Conservation (phyloP, 37 sponge, comb jelly and placozoan genomes). For the Cliona cf. orientalis region DNA sequence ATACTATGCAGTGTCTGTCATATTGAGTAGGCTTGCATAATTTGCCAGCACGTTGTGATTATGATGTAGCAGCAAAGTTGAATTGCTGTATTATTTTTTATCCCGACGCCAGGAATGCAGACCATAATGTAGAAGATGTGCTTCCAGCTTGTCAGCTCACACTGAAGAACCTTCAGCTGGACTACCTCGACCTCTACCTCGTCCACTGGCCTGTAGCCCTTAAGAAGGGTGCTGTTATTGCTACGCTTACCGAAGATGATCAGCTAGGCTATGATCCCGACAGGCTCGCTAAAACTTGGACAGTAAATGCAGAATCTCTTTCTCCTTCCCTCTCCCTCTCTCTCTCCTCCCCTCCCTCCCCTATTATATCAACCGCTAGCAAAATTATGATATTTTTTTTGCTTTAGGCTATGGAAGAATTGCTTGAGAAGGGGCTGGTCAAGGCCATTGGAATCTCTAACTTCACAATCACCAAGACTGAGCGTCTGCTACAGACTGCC, state of each 20-base stretch:
- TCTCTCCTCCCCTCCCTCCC: too few species aligned
- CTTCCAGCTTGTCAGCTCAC: conserved; percentile 57
- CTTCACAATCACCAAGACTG: conserved; percentile 87
- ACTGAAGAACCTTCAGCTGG: conserved; percentile 79
- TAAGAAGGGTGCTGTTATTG: conserved; percentile 11
- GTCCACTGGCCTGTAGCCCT: conserved; percentile 64
- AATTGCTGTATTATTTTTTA: too few species aligned
- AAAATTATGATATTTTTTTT: too few species aligned
- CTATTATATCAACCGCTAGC: too few species aligned
- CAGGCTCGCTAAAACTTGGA: conserved; percentile 37
- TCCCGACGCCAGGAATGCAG: conserved; percentile 55
- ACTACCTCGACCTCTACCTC: conserved; percentile 90
- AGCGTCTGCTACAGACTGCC: conserved; percentile 75
- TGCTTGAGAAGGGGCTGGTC: conserved; percentile 58
- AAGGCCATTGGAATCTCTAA: conserved; percentile 89
- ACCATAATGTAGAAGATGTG: conserved; percentile 48
- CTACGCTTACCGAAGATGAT: conserved; percentile 27
- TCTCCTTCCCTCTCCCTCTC: too few species aligned
- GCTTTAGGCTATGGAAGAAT: conserved; percentile 72
- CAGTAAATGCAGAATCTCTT: too few species aligned
- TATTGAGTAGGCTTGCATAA: not conserved
- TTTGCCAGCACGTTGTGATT: not conserved
- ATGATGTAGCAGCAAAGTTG: not conserved
- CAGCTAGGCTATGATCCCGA: conserved; percentile 43
- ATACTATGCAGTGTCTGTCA: too few species aligned